Conservation (phyloP, 2,113 vertebrate genomes). For the Blennius ocellaris region DNA sequence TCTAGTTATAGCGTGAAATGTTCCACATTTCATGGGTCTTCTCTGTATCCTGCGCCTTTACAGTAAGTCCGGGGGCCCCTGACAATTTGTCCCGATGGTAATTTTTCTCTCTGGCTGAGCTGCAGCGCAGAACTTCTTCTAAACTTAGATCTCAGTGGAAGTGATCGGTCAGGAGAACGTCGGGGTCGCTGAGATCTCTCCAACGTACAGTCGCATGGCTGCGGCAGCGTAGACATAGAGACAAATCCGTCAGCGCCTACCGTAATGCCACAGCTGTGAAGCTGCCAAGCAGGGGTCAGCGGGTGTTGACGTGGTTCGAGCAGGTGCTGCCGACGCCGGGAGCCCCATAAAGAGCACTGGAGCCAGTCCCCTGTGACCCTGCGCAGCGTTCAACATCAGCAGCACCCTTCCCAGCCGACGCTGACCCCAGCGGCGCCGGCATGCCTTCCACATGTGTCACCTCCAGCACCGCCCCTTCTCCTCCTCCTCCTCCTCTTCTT, state of each 20-base stretch:
- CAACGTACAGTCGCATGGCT: constrained; percentile 55
- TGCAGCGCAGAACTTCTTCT: constrained; percentile 9
- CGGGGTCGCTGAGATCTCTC: constrained; percentile 31
- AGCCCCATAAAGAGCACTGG: constrained; percentile 70
- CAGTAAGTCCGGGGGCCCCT: constrained; percentile 33
- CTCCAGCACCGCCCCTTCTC: constrained; percentile 15
- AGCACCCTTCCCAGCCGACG: constrained; percentile 53
- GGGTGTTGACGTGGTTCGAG: constrained; percentile 77
- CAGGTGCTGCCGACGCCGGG: constrained; percentile 76
- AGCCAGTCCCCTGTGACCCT: constrained; percentile 69
- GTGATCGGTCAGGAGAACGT: constrained; percentile 36
- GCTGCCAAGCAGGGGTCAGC: constrained; percentile 73
- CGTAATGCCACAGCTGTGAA: constrained; percentile 76
- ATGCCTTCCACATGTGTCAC: constrained; percentile 80
- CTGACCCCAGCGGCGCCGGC: constrained; percentile 60
- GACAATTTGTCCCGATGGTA: constrained; percentile 9
- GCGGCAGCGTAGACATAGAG: constrained; percentile 48
- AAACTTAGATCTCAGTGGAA: constrained; percentile 45
- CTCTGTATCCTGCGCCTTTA: constrained; percentile 56
- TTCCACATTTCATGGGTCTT: constrained; percentile 68
- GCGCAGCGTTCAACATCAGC: constrained; percentile 46
- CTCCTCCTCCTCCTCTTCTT: neutral
- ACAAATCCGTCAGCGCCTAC: constrained; percentile 64
- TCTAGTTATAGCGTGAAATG: constrained; percentile 67
- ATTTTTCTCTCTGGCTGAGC: constrained; percentile 22